Base-by-base conservation (phyloP, 2,797 vertebrate species). In the Florisuga fusca region DNA sequence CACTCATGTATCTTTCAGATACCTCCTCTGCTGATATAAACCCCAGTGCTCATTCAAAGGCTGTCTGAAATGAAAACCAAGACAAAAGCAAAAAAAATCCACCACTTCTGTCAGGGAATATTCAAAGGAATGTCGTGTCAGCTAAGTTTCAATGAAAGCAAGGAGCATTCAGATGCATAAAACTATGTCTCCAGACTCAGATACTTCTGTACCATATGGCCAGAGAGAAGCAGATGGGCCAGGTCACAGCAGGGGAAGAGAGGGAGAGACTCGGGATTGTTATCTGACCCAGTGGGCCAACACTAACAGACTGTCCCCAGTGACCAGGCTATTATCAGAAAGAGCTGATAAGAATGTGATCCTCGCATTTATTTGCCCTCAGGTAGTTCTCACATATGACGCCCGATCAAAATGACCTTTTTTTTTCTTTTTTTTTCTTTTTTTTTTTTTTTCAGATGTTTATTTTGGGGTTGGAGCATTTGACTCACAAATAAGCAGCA, bases 161-260 rank as follows among this genome's bases (percentile, higher is more conserved):
- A 87, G 90, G 67, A 93, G 94, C 84, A 95, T 93, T 92, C 87
- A 96, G 84, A 96, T 97, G 92, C 90, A 95, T 90, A 89, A 93
- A 95, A 80, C 90, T 91, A 58, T 95, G 95, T 94, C 91, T 91
- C 78, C 72, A 83, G 74, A 90, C 67, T 73, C 62, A 86, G 80
- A 76, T 77, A 91, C 68, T 94, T 97, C 88, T 95, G 90, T 89
- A 96, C 76, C 95, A 97, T 96, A 96, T 98, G 97, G 95, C 95
- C 84, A 90, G 71, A 92, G 84, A 90, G 95, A 91, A 97, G 97
- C 98, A 98, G 98, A 98, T 98, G 98, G 98, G 95, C 94, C n/a
- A 36, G 97, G 97, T 98, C 97, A 97, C 95, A 94, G 96, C 15
- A 1, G 91, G 90, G 85, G 90, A 95, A 87, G 80, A 92, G 82